A percentile compares a stretch with the other conserved stretches of the same genome.
Evolutionary conservation across 2,113 vertebrate species (phyloP).

Genomic region (Pundamilia nyererei): DNA sequence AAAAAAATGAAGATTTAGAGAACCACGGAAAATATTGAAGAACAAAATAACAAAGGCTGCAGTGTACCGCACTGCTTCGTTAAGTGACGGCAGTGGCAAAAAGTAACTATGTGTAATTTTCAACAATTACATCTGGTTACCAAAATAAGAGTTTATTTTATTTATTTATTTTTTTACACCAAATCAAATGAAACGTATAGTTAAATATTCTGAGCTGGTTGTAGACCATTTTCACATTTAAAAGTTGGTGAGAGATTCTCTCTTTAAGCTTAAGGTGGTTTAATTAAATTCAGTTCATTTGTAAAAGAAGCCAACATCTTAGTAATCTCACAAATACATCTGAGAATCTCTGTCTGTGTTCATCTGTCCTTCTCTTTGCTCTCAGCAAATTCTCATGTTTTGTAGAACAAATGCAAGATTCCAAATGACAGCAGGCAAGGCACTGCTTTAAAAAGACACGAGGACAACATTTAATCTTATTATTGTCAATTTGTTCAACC

Average conservation of each 20-base stretch:
- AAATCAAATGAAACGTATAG: not conserved
- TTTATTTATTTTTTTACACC: too few species aligned
- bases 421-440: not conserved
- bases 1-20: too few species aligned
- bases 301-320: not conserved
- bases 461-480: not conserved
- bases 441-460: not conserved
- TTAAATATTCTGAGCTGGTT: not conserved
- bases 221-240: not conserved
- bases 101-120: too few species aligned
- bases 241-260: not conserved
- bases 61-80: too few species aligned
- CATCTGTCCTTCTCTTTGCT: not conserved
- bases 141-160: too few species aligned
- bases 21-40: too few species aligned
- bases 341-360: not conserved
- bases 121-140: too few species aligned
- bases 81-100: too few species aligned
- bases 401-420: not conserved
- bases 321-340: not conserved
- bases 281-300: not conserved
- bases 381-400: not conserved
- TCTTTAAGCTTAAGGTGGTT: not conserved
- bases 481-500: not conserved
- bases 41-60: too few species aligned